Conservation (phyloP, 2,888 invertebrate species). For the Synanthedon vespiformis region DNA sequence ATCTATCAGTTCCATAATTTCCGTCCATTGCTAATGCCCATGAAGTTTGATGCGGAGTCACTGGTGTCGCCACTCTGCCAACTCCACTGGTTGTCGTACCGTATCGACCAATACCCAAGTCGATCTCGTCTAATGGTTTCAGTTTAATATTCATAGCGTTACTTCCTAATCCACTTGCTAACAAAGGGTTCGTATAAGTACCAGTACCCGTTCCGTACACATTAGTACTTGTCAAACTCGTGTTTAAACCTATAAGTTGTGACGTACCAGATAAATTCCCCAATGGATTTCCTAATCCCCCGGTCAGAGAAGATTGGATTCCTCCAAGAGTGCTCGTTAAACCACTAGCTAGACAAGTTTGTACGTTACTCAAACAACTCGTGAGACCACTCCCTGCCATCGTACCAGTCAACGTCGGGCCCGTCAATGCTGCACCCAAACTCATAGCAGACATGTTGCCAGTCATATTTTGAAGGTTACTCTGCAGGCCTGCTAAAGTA, state of each 20-base stretch:
- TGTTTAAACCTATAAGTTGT: constrained; percentile 52
- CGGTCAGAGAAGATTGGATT: constrained; percentile 49
- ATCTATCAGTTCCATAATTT: constrained; percentile 71
- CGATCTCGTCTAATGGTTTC: constrained; percentile 80
- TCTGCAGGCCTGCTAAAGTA: constrained; percentile 60
- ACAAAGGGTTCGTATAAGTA: constrained; percentile 76
- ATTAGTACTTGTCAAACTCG: constrained; percentile 45
- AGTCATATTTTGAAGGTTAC: constrained; percentile 56
- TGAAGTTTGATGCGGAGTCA: constrained; percentile 72
- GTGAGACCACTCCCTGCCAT: constrained; percentile 60
- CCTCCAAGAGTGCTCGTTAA: constrained; percentile 53
- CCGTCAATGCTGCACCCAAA: constrained; percentile 50
- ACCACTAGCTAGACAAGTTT: constrained; percentile 53
- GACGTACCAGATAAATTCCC: constrained; percentile 50
- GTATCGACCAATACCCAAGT: constrained; percentile 73
- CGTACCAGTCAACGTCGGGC: constrained; percentile 59
- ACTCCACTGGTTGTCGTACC: constrained; percentile 50
- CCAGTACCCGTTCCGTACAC: constrained; percentile 50
- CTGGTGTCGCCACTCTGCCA: constrained; percentile 73
- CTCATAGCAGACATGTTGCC: constrained; percentile 56
- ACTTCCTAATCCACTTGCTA: constrained; percentile 68
- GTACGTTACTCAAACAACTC: constrained; percentile 56
- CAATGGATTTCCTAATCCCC: constrained; percentile 52
- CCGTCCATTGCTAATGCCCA: constrained; percentile 74
- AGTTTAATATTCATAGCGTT: constrained; percentile 74